Percentiles rank a stretch among this genome's conserved stretches.
Conservation (phyloP, 1,140 invertebrate species). For the Adelges cooleyi region DNA sequence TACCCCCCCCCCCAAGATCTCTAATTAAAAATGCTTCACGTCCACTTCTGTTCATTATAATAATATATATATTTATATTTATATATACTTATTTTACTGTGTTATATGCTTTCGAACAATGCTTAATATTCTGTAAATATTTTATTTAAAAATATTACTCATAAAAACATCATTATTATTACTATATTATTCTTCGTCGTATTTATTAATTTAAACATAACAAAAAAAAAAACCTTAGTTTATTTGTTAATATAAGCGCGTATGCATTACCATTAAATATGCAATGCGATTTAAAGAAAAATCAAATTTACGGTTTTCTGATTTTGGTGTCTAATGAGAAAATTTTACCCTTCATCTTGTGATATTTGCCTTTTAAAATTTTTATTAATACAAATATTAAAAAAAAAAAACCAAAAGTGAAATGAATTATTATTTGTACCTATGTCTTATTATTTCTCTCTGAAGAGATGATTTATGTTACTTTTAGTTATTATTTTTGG, state of each 20-base stretch:
- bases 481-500: background rate
- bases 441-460: background rate
- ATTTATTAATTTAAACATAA: background rate
- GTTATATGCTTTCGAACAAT: slow-evolving; percentile 19
- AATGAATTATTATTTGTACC: background rate
- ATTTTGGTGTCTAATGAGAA: background rate
- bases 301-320: background rate
- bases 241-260: background rate
- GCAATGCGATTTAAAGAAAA: background rate
- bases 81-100: slow-evolving; percentile 13
- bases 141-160: background rate
- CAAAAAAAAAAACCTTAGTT: background rate
- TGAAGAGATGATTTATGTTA: slow-evolving; percentile 5
- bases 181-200: background rate
- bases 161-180: too few relatives aligned
- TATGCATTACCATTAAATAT: background rate
- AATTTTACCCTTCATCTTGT: background rate
- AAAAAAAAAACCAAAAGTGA: background rate
- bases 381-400: background rate
- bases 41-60: background rate
- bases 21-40: slow-evolving; percentile 6
- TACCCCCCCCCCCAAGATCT: slow-evolving; percentile 10
- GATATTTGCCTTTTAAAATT: background rate
- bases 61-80: too few relatives aligned
- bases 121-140: background rate